A percentile compares a stretch with the other conserved stretches of the same genome.
Conservation (phyloP, 1,140 invertebrate species). For the Sycophaga agraensis region DNA sequence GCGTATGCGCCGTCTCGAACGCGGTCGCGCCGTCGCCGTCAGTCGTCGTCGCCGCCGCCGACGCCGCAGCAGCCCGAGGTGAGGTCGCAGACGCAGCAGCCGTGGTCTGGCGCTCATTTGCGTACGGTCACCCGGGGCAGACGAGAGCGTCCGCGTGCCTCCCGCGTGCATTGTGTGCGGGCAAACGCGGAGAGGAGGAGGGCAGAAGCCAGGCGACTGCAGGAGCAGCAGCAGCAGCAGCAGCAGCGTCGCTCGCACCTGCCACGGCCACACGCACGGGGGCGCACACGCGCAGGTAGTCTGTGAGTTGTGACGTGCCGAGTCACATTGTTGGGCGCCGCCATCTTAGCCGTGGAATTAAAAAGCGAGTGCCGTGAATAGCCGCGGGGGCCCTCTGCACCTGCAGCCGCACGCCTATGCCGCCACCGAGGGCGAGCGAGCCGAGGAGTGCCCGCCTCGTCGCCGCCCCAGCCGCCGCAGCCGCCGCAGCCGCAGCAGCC, state of each 20-base stretch:
- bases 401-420: too few species aligned
- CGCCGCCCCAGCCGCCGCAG: too few species aligned
- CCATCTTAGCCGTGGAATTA: slow-evolving; percentile 49
- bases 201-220: background rate
- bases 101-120: too few species aligned
- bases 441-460: background rate
- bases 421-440: too few species aligned
- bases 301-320: too few species aligned
- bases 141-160: too few species aligned
- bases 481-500: too few species aligned
- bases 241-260: background rate
- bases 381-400: background rate
- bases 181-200: too few species aligned
- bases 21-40: background rate
- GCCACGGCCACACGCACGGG: slow-evolving; percentile 10
- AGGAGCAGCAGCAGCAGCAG: background rate
- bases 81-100: background rate
- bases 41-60: background rate
- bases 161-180: too few species aligned
- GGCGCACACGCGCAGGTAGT: slow-evolving; percentile 9
- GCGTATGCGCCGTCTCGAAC: too few species aligned
- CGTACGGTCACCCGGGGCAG: too few species aligned
- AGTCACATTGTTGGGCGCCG: slow-evolving; percentile 39
- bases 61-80: background rate
- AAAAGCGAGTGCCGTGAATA: slow-evolving; percentile 10